Base-by-base conservation (phyloP, 1,140 invertebrate species). In the Phocides pigmalion region DNA sequence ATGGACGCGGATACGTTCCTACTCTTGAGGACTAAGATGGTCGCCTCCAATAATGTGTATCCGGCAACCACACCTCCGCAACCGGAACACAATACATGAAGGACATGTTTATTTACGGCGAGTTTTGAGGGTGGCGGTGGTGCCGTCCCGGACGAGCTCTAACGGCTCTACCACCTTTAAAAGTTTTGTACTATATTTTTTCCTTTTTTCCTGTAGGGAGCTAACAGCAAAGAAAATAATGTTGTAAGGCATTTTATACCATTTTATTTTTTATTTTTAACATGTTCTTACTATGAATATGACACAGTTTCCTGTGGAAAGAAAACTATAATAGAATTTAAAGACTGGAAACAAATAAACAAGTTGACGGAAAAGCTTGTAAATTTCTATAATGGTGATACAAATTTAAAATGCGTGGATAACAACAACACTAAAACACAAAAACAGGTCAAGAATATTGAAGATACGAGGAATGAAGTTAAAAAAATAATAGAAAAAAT, bases 221-320 rank as follows among this genome's bases (percentile, higher is more conserved):
- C 20, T 3, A 19, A 22, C 6, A 32, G 63, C 22, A 42, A 76
- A 35, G 75, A 84, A 72, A 62, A 70, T 54, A 35, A 46, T 53
- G 67, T 81, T 68, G 73, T 73, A 59, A 82, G 89, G 19, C 66
- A 67, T 8, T 88, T 79, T 44, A 84, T 93, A 77, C 91, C 92
- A 41, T 82, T 93, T 58, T 95, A 93, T 90, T 82, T 95, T 50
- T 53, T 95, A 15, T 93, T 94, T 76, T 89, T 95, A 59, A 84
- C 82, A 61, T 95, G 94, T 72, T 93, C 94, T 8, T 78, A 89
- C 50, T 83, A 74, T 62, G 92, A 92, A 66, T 94, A 94, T 82
- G 93, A 95, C 68, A 88, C 94, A 1, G 89, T 81, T 39, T 84
- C 92, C 67, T 92, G 93, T 62, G 84, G 91, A 17, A 86, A 84